These are phyloP conservation scores for Pterobdella sp. DNA, from an alignment of 2,888 invertebrate species.

Conservation along the genomic window DNA sequence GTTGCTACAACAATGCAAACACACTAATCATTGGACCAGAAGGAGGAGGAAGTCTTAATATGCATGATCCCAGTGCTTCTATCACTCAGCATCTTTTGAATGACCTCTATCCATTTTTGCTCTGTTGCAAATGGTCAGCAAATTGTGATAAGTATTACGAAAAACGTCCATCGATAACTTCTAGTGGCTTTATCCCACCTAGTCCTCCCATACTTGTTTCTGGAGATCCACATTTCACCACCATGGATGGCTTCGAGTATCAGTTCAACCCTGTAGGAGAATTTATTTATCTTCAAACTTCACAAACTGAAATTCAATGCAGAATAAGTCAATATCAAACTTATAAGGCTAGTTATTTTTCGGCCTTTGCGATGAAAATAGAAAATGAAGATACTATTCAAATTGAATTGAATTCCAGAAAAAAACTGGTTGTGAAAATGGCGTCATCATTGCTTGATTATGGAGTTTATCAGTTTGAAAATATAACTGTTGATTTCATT, in stretches of 20 bases:
- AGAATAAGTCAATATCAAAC: slow-evolving; percentile 25
- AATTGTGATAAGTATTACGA: slow-evolving; percentile 29
- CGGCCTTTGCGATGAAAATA: slow-evolving; percentile 25
- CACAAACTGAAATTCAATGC: slow-evolving; percentile 1
- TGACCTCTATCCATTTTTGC: slow-evolving; percentile 23
- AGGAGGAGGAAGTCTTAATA: slow-evolving; percentile 23
- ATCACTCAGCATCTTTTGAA: not conserved
- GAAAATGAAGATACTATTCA: slow-evolving; percentile 5
- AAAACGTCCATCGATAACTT: slow-evolving; percentile 28
- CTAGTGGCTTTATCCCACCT: slow-evolving; percentile 21
- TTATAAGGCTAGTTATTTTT: slow-evolving; percentile 21
- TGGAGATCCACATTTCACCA: slow-evolving; percentile 30
- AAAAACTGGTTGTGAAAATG: slow-evolving; percentile 15
- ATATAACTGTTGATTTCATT: not conserved
- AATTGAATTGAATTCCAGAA: slow-evolving; percentile 18
- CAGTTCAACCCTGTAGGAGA: slow-evolving; percentile 29
- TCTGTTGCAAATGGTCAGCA: slow-evolving; percentile 7
- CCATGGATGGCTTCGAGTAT: slow-evolving; percentile 21
- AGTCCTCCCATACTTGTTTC: not conserved
- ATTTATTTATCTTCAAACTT: slow-evolving; percentile 23
- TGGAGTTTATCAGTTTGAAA: not conserved
- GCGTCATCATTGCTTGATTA: not conserved
- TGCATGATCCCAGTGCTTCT: slow-evolving; percentile 15
- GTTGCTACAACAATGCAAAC: slow-evolving; percentile 25
- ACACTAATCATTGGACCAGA: slow-evolving; percentile 22